A percentile compares a stretch with the other conserved stretches of the same genome.
These are phyloP conservation scores for Erannis defoliaria DNA, from an alignment of 2,888 invertebrate genomes.

Conservation along the genomic window DNA sequence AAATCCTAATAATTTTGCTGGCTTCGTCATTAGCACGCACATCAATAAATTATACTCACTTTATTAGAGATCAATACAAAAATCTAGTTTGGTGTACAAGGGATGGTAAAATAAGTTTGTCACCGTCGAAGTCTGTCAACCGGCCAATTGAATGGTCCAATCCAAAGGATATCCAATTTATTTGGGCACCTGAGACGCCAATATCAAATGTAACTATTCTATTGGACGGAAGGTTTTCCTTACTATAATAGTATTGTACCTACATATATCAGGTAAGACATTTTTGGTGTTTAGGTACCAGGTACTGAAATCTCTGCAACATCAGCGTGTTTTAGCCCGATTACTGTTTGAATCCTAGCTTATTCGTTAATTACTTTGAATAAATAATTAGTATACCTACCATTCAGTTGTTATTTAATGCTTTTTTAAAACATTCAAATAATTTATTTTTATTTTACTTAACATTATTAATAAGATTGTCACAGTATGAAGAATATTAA, in stretches of 20 bases:
- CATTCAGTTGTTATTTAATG: too few relatives aligned
- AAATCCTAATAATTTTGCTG: conserved; percentile 17
- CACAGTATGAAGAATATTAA: too few relatives aligned
- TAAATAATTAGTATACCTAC: background rate
- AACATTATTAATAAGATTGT: too few relatives aligned
- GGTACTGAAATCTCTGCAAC: conserved; percentile 11
- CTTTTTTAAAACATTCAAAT: too few relatives aligned
- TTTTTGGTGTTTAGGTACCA: background rate
- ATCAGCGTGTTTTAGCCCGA: background rate
- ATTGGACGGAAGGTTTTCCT: conserved; percentile 8
- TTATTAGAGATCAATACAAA: conserved; percentile 21
- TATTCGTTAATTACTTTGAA: background rate
- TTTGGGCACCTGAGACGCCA: conserved; percentile 53
- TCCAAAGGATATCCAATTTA: conserved; percentile 59
- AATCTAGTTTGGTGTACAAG: conserved; percentile 7
- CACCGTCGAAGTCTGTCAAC: conserved; percentile 10
- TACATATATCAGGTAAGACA: background rate
- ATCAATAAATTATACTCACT: conserved; percentile 23
- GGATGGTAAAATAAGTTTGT: conserved; percentile 41
- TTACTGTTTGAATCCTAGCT: background rate
- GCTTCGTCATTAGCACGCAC: conserved; percentile 29
- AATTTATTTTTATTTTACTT: too few relatives aligned
- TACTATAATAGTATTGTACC: background rate
- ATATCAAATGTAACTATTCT: conserved; percentile 23
- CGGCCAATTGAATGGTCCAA: background rate